Base-by-base conservation (phyloP, 2,797 vertebrate species). In the Pangasius mekongensis region DNA sequence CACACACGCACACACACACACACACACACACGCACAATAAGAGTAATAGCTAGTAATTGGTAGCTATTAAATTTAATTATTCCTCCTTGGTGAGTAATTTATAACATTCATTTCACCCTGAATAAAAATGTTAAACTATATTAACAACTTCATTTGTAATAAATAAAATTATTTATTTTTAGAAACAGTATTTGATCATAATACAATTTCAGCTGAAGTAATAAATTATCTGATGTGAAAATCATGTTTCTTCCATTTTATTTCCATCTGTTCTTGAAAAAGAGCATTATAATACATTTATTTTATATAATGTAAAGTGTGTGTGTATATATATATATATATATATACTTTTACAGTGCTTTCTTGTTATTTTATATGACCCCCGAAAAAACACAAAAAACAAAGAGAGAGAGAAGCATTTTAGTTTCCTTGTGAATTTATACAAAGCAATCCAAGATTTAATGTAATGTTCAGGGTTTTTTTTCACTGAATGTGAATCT, bases 11-110 rank as follows among this genome's bases (percentile, higher is more conserved):
- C 43, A 47, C 43, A 52, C 83, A 85, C 54, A 69, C 83, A 76
- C 24, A 67, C 76, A 62, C 85, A 80, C 62, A 69, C 80, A 89
- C 56, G 64, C 84, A 54, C 64, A 85, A 0, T 24, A 52, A 66
- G 16, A 39, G 62, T 66, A 86, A 84, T 78, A 66, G 1, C 71
- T 66, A 60, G 14, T 56, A 56, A 87, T 76, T 76, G 52, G 39
- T 47, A 71, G 56, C 71, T 78, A 56, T 86, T 74, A 82, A 80
- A 82, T 69, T 27, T 33, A 60, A 71, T 73, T 56, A 64, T 36
- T 52, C 6, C 73, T 71, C 20, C 16, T 27, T 73, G 84, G 20
- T 33, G 52, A 54, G 11, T 74, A 54, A 78, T 80, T 87, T 88
- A 86, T 69, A 86, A 77, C 30, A 47, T 27, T 78, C 39, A 49